Base-by-base conservation (phyloP, 1,140 invertebrate species). In the Cheumatopsyche charites region DNA sequence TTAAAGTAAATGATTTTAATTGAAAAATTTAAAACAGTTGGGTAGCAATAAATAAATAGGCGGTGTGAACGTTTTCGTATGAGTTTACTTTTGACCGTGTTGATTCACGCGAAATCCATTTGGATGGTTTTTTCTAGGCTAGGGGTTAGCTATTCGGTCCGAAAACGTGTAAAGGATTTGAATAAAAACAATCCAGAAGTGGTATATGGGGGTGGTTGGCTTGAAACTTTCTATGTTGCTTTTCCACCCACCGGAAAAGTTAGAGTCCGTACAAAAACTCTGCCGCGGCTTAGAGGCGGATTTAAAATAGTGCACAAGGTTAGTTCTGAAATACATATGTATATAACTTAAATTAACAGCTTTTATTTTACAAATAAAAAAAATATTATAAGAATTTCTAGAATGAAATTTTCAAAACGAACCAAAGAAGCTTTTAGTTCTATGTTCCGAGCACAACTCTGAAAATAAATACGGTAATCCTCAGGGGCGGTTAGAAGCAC, bases 271-370 rank as follows among this genome's bases (percentile, higher is more conserved):
- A 75, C 66, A 72, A 75, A 74, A 75, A 75, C 73, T 61, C 67
- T 29, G 63, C n/a, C 58, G 47, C 45, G 66, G 73, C 62, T 72
- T 72, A 75, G 70, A 75, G 72, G 71, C 66, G 73, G 73, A 75
- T 72, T 75, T 75, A 72, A 75, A 72, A 72, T 70, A 36, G 70
- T 68, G 45, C 65, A 62, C 41, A 47, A 23, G 21, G 29, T 63
- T 45, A 62, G 67, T n/a, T n/a, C 42, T 62, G 7, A 67, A 70
- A 65, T 36, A n/a, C n/a, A n/a, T n/a, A n/a, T n/a, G n/a, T n/a
- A n/a, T n/a, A n/a, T n/a, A n/a, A n/a, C n/a, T n/a, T n/a, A n/a
- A n/a, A n/a, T n/a, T n/a, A n/a, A n/a, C n/a, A n/a, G n/a, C n/a
- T n/a, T n/a, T n/a, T n/a, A n/a, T n/a, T n/a, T n/a, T n/a, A n/a